Base-by-base conservation (phyloP, 2,888 invertebrate species). In the Andrena bicolor region DNA sequence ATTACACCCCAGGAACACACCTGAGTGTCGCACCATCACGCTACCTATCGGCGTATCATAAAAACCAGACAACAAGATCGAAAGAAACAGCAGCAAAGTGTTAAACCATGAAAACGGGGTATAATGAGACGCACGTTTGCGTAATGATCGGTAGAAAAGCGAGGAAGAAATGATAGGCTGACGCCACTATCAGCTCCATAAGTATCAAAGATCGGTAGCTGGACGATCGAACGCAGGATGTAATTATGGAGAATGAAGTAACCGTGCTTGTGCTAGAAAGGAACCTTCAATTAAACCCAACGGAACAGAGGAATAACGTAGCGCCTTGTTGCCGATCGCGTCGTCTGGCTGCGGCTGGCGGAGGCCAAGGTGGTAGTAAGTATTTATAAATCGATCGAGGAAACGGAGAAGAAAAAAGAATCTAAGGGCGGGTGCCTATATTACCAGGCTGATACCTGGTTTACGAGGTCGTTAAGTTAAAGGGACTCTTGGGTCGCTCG, bases 381-480 rank as follows among this genome's bases (percentile, higher is more conserved):
- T 71, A 56, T 73, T 65, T 65, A 28, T 56, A 73, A 64, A 56
- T 41, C 16, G 73, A 32, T 61, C 60, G 41, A 26, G 13, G 16
- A 6, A n/a, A 3, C 20, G 60, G n/a, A n/a, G 10, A 48, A 7
- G 32, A 70, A 32, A 26, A 7, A 48, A 13, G 26, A 26, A 41
- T 35, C 1, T n/a, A 53, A 23, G 61, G 16, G 8, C 23, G 30
- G 16, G 2, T 41, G n/a, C 41, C 28, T 16, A 70, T 78, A 82
- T 88, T 83, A 84, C 83, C 56, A 51, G 80, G 65, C 80, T 63
- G 82, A 85, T 79, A 70, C 69, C 65, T 82, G 78, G 73, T 88
- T 89, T 89, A 87, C 73, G 84, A 80, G 83, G 72, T 84, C 83
- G 85, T 89, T 88, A 89, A 80, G 72, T 88, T 89, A 76, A 85